Evolutionary conservation across 2,113 vertebrate genomes (phyloP).

Genomic region (Silurus asotus): DNA sequence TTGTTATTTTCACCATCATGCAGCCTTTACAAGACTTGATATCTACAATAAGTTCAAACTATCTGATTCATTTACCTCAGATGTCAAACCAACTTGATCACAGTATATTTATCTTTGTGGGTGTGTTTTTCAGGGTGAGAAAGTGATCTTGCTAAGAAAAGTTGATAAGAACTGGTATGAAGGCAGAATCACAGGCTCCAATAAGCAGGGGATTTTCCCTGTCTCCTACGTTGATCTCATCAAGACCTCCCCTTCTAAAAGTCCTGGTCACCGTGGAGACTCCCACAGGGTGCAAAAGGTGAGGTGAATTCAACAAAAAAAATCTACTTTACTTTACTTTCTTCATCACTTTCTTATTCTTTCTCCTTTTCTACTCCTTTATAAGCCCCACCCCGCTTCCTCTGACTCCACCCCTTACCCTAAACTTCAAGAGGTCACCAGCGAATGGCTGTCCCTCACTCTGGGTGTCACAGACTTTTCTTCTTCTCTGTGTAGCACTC

Average conservation of each 20-base stretch:
- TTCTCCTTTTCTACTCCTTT: conserved; percentile 59
- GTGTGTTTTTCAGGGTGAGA: conserved; percentile 83
- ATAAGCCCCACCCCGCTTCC: conserved; percentile 57
- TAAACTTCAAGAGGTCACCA: conserved; percentile 68
- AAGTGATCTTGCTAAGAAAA: conserved; percentile 86
- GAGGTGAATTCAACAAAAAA: conserved; percentile 4
- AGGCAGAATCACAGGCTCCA: conserved; percentile 90
- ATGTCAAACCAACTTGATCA: not conserved
- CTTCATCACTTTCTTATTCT: conserved; percentile 58
- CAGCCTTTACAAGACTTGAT: not conserved
- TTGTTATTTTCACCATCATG: not conserved
- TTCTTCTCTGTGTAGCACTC: conserved; percentile 61
- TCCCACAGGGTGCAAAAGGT: conserved; percentile 88
- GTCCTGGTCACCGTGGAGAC: conserved; percentile 78
- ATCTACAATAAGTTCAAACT: not conserved
- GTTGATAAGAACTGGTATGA: conserved; percentile 99
- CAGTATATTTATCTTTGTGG: not conserved
- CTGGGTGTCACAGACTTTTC: conserved; percentile 62
- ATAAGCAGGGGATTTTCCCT: conserved; percentile 96
- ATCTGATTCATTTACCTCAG: not conserved
- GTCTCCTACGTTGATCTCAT: conserved; percentile 92
- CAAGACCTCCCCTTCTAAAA: conserved; percentile 82
- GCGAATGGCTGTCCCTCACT: conserved; percentile 77
- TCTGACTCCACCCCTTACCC: conserved; percentile 59
- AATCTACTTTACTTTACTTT: too few species aligned